phyloP scores from a whole-genome alignment of 2,888 invertebrate species.

The Arrhopalites spinosus region DNA sequence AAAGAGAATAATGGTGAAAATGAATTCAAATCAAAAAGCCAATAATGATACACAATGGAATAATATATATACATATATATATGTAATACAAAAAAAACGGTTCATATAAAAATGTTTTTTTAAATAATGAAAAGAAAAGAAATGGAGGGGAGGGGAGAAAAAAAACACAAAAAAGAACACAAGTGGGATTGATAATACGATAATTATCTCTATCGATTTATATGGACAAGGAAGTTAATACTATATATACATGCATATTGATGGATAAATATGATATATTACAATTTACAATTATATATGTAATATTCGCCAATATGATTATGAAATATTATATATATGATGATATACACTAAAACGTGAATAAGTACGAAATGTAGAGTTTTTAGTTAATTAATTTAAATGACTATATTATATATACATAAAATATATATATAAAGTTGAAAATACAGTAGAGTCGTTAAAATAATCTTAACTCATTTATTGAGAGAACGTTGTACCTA shows the following conservation, averaged over 20 bases:
- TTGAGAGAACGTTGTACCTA: slow-evolving; percentile 33
- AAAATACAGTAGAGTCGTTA: slow-evolving; percentile 18
- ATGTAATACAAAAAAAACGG: not conserved
- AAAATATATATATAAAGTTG: slow-evolving; percentile 18
- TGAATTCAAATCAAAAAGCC: slow-evolving; percentile 7
- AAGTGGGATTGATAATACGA: not conserved
- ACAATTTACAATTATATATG: not conserved
- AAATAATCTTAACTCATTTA: slow-evolving; percentile 14
- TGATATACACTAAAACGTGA: not conserved
- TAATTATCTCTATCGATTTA: slow-evolving; percentile 6
- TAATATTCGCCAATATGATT: not conserved
- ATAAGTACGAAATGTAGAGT: slow-evolving; percentile 12
- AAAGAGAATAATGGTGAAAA: not conserved
- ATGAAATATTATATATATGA: slow-evolving; percentile 8
- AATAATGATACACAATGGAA: not conserved
- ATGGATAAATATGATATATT: not conserved
- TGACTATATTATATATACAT: slow-evolving; percentile 10
- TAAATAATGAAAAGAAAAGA: too few species aligned
- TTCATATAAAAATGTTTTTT: too few species aligned
- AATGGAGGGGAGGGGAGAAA: too few species aligned
- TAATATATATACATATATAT: slow-evolving; percentile 1
- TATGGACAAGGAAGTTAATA: slow-evolving; percentile 6
- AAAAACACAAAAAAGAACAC: too few species aligned
- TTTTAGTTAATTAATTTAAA: slow-evolving; percentile 18
- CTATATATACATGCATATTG: not conserved